Evolutionary conservation across 2,888 invertebrate species (phyloP).

Genomic region (Nasonia oneida): DNA sequence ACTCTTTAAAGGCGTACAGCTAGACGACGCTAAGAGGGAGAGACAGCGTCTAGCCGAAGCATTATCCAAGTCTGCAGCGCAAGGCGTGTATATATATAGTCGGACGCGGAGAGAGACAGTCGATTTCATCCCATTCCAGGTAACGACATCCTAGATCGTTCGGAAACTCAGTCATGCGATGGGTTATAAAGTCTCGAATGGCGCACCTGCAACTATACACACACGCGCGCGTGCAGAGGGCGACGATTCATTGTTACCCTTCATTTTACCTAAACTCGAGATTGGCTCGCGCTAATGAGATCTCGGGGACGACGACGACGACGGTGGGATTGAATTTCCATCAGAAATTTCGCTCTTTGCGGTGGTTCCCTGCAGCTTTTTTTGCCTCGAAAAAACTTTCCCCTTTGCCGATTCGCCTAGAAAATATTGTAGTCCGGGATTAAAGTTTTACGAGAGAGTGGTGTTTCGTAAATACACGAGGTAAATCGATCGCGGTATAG

Average conservation of each 20-base stretch:
- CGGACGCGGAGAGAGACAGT: conserved; percentile 11
- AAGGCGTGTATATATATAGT: background rate
- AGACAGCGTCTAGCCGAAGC: conserved; percentile 17
- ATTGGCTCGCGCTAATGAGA: conserved; percentile 39
- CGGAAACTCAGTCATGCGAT: conserved; percentile 51
- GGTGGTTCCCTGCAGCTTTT: background rate
- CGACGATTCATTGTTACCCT: conserved; percentile 28
- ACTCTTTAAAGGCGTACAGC: too few relatives aligned
- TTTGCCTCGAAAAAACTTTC: background rate
- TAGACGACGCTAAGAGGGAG: background rate
- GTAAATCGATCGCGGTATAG: background rate
- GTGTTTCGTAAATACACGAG: background rate
- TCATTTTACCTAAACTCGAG: conserved; percentile 19
- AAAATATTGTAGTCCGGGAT: too few relatives aligned
- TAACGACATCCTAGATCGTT: conserved; percentile 50
- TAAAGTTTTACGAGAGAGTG: background rate
- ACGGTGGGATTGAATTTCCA: conserved; percentile 30
- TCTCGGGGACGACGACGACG: background rate
- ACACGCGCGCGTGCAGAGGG: background rate
- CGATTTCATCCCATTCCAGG: conserved; percentile 48
- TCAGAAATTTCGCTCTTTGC: conserved; percentile 19
- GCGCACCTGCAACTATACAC: conserved; percentile 40
- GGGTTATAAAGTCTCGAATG: conserved; percentile 38
- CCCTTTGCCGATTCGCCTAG: too few relatives aligned
- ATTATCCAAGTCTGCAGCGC: conserved; percentile 1